Evolutionary conservation across 2,113 vertebrate genomes (phyloP), one percentile per base, ranked within the genome.

Genomic region (Lepidothrix coronata): DNA sequence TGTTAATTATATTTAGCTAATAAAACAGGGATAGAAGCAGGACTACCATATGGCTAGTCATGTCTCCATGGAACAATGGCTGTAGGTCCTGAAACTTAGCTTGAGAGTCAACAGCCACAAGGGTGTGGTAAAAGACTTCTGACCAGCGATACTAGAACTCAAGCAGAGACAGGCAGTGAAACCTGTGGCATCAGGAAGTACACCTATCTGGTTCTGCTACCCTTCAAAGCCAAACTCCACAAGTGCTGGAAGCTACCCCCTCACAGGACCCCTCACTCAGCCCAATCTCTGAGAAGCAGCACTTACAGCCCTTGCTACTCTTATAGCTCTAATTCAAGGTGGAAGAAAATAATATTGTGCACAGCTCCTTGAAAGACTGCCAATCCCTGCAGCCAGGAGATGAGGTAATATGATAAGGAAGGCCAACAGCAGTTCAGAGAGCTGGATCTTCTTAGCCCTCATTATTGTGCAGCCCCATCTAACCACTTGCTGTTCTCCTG

Each of bases 1-100:
- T 78, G 48, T n/a, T 95, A 96, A 95, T 93, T 91, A 85, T 63
- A 94, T 75, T 59, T 31, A 73, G 62, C 49, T 85, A 71, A 67
- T 58, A 84, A 81, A 86, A 86, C 1, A 1, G n/a, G n/a, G 66
- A 31, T 63, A 73, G 44, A 84, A 86, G 31, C n/a, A 80, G 57
- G 57, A 48, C 44, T 84, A 63, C 65, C 75, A 90, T n/a, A 78
- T 43, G 68, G 78, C 39, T 63, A 59, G 55, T 83, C 59, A 44
- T 0, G 1, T 81, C 65, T 91, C 68, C 44, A 88, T 4, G 28
- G 52, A 88, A 74, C 5, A 11, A 49, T 6, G 12, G 65, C 54
- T 74, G 51, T 1, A 71, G 43, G 83, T 71, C 63, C 65, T n/a
- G 33, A 91, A 91, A 92, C 20, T 23, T 6, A 39, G 71, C 52